Percentiles rank a stretch among this genome's conserved stretches.
These are phyloP conservation scores for Choreutis nemorana DNA, from an alignment of 2,888 invertebrate species.

Conservation along the genomic window DNA sequence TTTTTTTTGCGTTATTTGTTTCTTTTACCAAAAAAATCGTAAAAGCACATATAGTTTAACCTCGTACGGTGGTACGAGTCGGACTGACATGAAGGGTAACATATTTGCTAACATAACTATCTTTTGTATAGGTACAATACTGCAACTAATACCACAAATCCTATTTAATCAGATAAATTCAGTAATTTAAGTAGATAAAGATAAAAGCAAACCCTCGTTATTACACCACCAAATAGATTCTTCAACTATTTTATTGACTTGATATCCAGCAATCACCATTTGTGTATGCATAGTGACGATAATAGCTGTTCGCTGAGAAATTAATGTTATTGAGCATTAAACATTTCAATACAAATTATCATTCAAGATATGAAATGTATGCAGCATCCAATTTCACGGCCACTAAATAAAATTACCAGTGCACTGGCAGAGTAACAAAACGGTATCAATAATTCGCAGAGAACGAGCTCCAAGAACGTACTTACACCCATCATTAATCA, in stretches of 20 bases:
- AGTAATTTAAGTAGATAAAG: slow-evolving; percentile 27
- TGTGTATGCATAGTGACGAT: slow-evolving; percentile 14
- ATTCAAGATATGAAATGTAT: slow-evolving; percentile 15
- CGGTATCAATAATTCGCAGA: slow-evolving; percentile 52
- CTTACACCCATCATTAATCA: slow-evolving; percentile 39
- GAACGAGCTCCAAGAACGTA: slow-evolving; percentile 41
- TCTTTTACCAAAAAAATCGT: too few relatives aligned
- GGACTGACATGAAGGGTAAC: too few relatives aligned
- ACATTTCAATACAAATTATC: slow-evolving; percentile 42
- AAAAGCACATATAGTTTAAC: too few relatives aligned
- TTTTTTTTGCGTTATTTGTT: too few relatives aligned
- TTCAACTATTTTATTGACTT: slow-evolving; percentile 32
- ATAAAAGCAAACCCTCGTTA: slow-evolving; percentile 54
- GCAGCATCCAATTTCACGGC: slow-evolving; percentile 53
- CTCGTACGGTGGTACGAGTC: too few relatives aligned
- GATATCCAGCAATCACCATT: slow-evolving; percentile 26
- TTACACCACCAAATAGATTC: slow-evolving; percentile 32
- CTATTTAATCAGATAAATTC: background rate
- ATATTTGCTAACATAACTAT: too few relatives aligned
- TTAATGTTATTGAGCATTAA: slow-evolving; percentile 20
- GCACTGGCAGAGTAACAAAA: slow-evolving; percentile 53
- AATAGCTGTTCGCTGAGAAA: slow-evolving; percentile 10
- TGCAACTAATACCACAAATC: background rate
- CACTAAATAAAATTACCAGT: slow-evolving; percentile 61
- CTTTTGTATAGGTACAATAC: slow-evolving; percentile 1